Percentiles rank a stretch among this genome's conserved stretches.
Evolutionary conservation across 2,113 vertebrate genomes (phyloP).

Genomic region (Alexandromys fortis): DNA sequence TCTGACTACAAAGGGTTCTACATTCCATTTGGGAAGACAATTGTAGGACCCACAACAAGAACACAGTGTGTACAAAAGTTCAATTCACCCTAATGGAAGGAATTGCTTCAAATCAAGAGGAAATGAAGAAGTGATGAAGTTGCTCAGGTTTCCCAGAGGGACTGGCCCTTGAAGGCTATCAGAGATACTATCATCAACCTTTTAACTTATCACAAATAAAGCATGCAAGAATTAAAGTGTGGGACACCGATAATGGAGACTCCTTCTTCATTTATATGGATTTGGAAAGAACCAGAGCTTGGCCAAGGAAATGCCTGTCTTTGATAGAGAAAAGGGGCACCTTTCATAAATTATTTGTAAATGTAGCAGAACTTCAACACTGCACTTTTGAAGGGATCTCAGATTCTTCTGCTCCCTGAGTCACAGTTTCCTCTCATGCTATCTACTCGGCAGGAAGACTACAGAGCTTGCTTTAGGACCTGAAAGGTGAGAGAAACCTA

Average conservation of each 20-base stretch:
- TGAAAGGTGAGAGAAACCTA: not conserved
- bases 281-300: constrained; percentile 6
- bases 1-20: not conserved
- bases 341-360: not conserved
- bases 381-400: not conserved
- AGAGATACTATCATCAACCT: not conserved
- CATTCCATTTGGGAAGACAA: not conserved
- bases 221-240: not conserved
- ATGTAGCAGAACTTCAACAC: not conserved
- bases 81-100: not conserved
- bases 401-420: not conserved
- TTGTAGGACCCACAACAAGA: not conserved
- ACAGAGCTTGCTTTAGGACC: not conserved
- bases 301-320: not conserved
- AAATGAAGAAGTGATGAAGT: not conserved
- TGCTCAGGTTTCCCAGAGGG: not conserved
- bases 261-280: not conserved
- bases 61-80: not conserved
- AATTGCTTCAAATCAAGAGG: constrained; percentile 1
- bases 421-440: not conserved
- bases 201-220: not conserved
- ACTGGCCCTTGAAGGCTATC: not conserved
- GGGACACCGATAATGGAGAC: not conserved
- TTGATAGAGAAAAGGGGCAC: not conserved
- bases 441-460: not conserved